Evolutionary conservation across 2,797 vertebrate genomes (phyloP).

Genomic region (Bufotes viridis): DNA sequence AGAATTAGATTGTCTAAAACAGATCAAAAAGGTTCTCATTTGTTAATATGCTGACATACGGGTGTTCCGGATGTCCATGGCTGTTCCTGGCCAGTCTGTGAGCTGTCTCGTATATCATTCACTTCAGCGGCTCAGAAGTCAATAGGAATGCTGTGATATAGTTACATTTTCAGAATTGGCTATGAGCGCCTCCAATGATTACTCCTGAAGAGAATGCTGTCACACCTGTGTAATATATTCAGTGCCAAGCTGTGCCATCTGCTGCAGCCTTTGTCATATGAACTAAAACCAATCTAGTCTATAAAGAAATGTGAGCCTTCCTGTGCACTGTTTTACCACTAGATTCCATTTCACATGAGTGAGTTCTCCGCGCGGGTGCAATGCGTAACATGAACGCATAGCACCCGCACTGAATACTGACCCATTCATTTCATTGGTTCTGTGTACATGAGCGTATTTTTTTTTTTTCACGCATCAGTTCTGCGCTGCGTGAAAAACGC

Average conservation of each 20-base stretch:
- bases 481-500: too few relatives aligned
- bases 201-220: slow-evolving; percentile 28
- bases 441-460: too few relatives aligned
- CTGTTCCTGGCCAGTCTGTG: not conserved
- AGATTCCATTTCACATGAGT: not conserved
- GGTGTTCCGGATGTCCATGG: not conserved
- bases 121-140: slow-evolving; percentile 14
- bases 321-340: not conserved
- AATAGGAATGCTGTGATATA: slow-evolving; percentile 5
- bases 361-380: too few relatives aligned
- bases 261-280: not conserved
- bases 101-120: not conserved
- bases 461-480: too few relatives aligned
- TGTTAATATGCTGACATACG: not conserved
- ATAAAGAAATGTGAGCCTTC: not conserved
- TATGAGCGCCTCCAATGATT: slow-evolving; percentile 22
- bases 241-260: slow-evolving; percentile 15
- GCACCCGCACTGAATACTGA: too few relatives aligned
- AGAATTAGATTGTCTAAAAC: slow-evolving; percentile 1
- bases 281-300: not conserved
- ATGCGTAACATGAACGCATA: too few relatives aligned
- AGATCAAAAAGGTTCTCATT: not conserved
- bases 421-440: too few relatives aligned
- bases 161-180: not conserved
- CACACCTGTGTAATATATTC: slow-evolving; percentile 15